Evolutionary conservation across 2,888 invertebrate species (phyloP).

Genomic region (Mythimna albipuncta): DNA sequence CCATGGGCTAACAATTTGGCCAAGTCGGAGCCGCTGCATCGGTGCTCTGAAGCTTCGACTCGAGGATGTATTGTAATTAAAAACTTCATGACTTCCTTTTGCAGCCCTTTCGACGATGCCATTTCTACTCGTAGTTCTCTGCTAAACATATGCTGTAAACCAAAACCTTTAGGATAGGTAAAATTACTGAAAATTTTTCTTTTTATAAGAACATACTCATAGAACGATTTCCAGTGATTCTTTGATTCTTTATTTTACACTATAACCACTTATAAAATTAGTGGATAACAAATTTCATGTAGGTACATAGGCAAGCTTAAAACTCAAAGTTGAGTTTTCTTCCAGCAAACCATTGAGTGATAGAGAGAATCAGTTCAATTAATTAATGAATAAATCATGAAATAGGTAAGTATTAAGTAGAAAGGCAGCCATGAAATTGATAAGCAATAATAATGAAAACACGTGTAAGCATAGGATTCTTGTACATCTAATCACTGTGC

Average conservation of each 20-base stretch:
- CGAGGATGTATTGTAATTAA: no score
- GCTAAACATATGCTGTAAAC: neutral
- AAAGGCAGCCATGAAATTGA: conserved; percentile 53
- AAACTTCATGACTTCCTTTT: neutral
- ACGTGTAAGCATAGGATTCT: conserved; percentile 57
- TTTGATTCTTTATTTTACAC: neutral
- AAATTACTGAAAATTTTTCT: neutral
- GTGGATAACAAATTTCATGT: no score
- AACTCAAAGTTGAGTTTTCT: no score
- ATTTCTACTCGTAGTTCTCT: neutral
- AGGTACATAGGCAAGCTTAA: no score
- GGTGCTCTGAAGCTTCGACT: no score
- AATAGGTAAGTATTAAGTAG: conserved; percentile 17
- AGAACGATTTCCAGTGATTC: neutral
- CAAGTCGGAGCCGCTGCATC: no score
- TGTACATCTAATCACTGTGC: conserved; percentile 47
- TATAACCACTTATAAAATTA: no score
- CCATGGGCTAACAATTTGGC: no score
- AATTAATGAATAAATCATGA: conserved; percentile 31
- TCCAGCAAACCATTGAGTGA: no score
- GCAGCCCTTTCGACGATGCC: neutral
- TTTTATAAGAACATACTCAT: neutral
- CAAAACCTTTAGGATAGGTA: neutral
- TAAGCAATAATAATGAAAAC: conserved; percentile 51
- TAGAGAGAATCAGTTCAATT: conserved; percentile 8